Base-by-base conservation (phyloP, 2,113 vertebrate species). In the Leptosomus discolor region DNA sequence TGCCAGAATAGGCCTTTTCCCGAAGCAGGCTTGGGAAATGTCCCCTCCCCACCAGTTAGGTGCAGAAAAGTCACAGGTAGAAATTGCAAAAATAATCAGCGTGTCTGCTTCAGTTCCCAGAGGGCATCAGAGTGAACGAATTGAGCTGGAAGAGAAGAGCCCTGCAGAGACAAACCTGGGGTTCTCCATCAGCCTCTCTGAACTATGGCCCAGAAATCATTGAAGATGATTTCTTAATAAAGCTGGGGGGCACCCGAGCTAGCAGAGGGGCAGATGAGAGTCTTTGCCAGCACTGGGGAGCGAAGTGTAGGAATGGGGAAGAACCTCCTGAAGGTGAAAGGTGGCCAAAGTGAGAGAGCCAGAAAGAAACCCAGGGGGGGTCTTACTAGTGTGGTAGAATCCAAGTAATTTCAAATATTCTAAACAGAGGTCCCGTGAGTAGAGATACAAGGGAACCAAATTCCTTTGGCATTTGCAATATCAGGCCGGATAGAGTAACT, bases 361-460 rank as follows among this genome's bases (percentile, higher is more conserved):
- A 27, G 61, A 74, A 51, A 27, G 51, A 87, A 89, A 76, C 65
- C 50, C 23, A 0, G 36, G 45, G 85, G n/a, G 74, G 60, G 22
- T 74, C 91, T n/a, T 67, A 15, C 36, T 76, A 46, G 53, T 6
- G 26, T 73, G 30, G 64, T 71, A 64, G 76, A 94, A 79, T 93
- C 73, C 78, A 34, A 96, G 70, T 85, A 95, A 97, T 95, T 97
- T 78, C 83, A 97, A 88, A 54, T 95, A 93, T 95, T 94, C 68
- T 86, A 93, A 96, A 89, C 92, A 91, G 94, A 96, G 64, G 83
- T 96, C 93, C 78, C 3, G 1, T 70, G 92, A 90, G 95, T 3
- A 77, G 94, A 91, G 73, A 86, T 92, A 70, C 3, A 0, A 78
- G 61, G 43, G 76, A 94, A 92, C 39, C 48, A 48, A 71, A 97